Evolutionary conservation across 2,888 invertebrate genomes (phyloP).

Genomic region (Andrena bucephala): DNA sequence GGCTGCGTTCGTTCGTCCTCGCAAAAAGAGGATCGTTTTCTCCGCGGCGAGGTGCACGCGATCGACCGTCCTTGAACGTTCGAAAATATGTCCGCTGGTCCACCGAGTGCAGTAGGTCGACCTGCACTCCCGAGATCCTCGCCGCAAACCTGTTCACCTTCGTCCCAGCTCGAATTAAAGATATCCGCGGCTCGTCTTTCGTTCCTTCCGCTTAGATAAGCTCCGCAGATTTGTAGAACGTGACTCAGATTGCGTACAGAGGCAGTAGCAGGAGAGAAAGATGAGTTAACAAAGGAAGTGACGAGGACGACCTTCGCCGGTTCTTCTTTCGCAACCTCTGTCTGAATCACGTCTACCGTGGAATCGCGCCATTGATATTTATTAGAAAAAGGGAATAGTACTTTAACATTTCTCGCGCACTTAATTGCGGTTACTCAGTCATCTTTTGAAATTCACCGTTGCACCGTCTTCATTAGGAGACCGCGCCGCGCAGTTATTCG

Average conservation of each 20-base stretch:
- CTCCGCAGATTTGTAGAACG: conserved; percentile 18
- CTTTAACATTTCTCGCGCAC: neutral
- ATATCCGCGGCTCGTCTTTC: conserved; percentile 47
- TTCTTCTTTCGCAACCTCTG: neutral
- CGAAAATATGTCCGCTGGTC: conserved; percentile 58
- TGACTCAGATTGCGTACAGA: conserved; percentile 27
- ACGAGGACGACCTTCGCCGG: conserved; percentile 8
- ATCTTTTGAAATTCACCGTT: neutral
- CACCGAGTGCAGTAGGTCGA: conserved; percentile 50
- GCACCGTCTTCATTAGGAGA: neutral
- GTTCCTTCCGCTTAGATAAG: conserved; percentile 61
- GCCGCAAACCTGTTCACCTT: conserved; percentile 66
- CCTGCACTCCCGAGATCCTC: conserved; percentile 48
- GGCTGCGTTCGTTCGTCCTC: neutral
- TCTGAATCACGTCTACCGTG: neutral
- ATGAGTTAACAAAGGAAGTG: conserved; percentile 20
- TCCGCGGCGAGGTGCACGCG: neutral
- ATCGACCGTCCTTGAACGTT: conserved; percentile 58
- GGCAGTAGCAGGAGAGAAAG: neutral
- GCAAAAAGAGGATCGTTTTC: conserved; percentile 5
- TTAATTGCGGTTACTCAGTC: neutral
- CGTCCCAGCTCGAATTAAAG: conserved; percentile 32
- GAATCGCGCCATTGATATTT: neutral
- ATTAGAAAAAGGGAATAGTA: neutral
- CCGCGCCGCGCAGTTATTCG: neutral